Conservation (phyloP, 2,113 vertebrate genomes). For the Prinia subflava region DNA sequence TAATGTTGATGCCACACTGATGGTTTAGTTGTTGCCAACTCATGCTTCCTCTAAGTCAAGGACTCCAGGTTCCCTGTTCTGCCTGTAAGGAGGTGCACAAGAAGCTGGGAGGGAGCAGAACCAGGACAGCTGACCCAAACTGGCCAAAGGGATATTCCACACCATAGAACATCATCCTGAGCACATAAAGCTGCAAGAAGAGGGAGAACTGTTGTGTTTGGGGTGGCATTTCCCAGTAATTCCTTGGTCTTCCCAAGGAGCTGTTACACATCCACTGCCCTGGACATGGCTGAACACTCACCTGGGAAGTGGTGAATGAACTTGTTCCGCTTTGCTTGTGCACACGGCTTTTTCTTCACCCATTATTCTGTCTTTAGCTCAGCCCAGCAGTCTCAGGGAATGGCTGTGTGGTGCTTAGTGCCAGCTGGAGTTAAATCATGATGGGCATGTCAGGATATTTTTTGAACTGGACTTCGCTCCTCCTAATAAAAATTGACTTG, state of each 20-base stretch:
- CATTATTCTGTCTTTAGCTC: not conserved
- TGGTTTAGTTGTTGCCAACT: not conserved
- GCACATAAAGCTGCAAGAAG: not conserved
- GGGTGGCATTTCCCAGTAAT: not conserved
- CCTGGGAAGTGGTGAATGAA: not conserved
- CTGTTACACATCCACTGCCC: fast-evolving
- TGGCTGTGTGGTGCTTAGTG: not conserved
- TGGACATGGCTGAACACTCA: not conserved
- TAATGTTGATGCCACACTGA: not conserved
- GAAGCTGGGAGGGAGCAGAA: not conserved
- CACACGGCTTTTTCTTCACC: not conserved
- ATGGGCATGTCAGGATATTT: not conserved
- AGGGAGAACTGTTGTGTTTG: not conserved
- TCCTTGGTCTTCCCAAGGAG: not conserved
- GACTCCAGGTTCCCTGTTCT: not conserved
- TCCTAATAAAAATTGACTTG: not conserved
- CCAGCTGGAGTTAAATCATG: not conserved
- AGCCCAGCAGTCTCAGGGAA: not conserved
- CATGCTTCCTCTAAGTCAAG: not conserved
- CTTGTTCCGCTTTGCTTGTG: not conserved
- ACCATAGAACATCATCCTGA: not conserved
- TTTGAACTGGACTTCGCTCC: not conserved
- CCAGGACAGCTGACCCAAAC: not conserved
- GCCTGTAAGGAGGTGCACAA: not conserved
- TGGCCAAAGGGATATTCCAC: not conserved